Evolutionary conservation across 2,888 invertebrate genomes (phyloP), one percentile per base, ranked within the genome.

Genomic region (Pterostichus madidus): DNA sequence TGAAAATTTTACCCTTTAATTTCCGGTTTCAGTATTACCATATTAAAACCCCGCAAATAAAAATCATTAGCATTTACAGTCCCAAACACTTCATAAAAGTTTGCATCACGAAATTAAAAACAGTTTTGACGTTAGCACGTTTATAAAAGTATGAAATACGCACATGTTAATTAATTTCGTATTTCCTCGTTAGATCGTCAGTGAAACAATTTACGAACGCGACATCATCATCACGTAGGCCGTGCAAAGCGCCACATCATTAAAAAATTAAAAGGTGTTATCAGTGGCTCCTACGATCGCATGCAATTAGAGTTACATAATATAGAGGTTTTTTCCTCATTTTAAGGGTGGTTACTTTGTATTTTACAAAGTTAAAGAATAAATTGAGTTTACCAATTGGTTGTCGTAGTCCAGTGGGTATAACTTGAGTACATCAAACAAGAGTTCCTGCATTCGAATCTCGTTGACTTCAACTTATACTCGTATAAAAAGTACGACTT

Each of bases 201-300:
- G 35, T 31, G 64, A 64, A 64, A 64, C 64, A 64, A 64, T 64
- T 64, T 64, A 35, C 64, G 11, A 11, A 32, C n/a, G 64, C 35
- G 64, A 64, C 64, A 64, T 64, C 64, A 64, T 5, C 32, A 59
- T 59, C 24, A 31, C 31, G 31, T 64, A 13, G 64, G 32, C 64
- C 32, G 32, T 32, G 64, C 64, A 35, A 64, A 64, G n/a, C 64
- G 64, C 10, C 64, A 64, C 39, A 31, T 64, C 64, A 64, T 64
- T 64, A 64, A 64, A 64, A 64, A 64, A 64, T 64, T 64, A 39
- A 64, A 64, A 64, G 13, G n/a, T n/a, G 32, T 32, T 24, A 64
- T 64, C 35, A 64, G 64, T 35, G 8, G 35, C 35, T 64, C 35
- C 17, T 24, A 0, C 59, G 17, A 24, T 24, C 59, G 1, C 39